Conservation (phyloP, 2,113 vertebrate genomes). For the Corythornis vintsioides region DNA sequence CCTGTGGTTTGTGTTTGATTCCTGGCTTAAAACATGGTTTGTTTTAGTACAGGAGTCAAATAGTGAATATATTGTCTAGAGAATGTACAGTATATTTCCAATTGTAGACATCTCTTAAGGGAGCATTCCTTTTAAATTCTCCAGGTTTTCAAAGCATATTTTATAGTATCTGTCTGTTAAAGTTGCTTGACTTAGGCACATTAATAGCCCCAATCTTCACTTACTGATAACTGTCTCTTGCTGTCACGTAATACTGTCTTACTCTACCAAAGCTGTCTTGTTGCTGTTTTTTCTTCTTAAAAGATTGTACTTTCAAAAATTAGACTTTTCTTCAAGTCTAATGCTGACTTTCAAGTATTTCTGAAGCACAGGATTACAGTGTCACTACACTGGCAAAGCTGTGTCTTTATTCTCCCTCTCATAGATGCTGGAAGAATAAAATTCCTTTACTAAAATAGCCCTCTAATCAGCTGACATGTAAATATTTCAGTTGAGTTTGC, state of each 20-base stretch:
- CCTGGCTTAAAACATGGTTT: neutral
- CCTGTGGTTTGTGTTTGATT: neutral
- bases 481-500: conserved; percentile 87
- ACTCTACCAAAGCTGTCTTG: neutral
- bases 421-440: conserved; percentile 53
- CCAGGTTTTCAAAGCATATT: neutral
- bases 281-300: neutral
- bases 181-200: neutral
- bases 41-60: neutral
- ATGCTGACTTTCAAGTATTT: neutral
- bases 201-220: neutral
- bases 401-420: conserved; percentile 51
- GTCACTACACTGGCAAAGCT: conserved; percentile 43
- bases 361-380: conserved; percentile 20
- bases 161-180: neutral
- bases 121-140: neutral
- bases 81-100: neutral
- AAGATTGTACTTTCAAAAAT: neutral
- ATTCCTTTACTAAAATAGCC: conserved; percentile 29
- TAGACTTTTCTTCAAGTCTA: neutral
- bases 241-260: neutral
- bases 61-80: neutral
- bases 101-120: neutral
- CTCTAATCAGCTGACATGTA: conserved; percentile 43
- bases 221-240: neutral